Percentiles rank a stretch among this genome's conserved stretches.
These are phyloP conservation scores for Macroglossus sobrinus DNA, from an alignment of 2,113 vertebrate species.

Conservation along the genomic window DNA sequence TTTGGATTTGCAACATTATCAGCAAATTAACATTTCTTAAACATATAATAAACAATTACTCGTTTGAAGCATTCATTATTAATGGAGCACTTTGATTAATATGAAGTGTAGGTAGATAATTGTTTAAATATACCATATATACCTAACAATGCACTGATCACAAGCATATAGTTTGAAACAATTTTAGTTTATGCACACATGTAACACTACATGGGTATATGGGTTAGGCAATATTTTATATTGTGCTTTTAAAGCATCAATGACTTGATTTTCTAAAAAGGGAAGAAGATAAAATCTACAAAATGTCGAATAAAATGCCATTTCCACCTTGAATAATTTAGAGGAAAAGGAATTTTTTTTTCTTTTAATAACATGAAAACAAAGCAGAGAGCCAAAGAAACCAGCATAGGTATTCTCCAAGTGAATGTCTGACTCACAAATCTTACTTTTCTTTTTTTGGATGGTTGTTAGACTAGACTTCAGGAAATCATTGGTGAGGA, in stretches of 20 bases:
- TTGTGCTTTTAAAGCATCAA: background rate
- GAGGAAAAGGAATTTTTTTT: background rate
- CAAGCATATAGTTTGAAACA: background rate
- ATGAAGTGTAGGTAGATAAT: background rate
- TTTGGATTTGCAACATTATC: background rate
- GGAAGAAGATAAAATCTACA: background rate
- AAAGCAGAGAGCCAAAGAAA: background rate
- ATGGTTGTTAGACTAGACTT: background rate
- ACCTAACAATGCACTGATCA: background rate
- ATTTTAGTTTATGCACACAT: background rate
- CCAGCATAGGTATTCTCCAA: rapidly evolving
- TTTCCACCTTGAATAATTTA: background rate
- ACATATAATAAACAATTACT: background rate
- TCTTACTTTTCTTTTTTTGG: background rate
- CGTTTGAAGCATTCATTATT: background rate
- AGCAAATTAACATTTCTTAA: background rate
- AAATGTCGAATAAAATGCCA: background rate
- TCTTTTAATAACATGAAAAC: background rate
- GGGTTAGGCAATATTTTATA: background rate
- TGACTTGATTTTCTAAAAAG: background rate
- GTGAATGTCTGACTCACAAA: background rate
- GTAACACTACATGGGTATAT: background rate
- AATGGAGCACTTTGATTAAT: background rate
- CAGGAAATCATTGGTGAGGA: background rate
- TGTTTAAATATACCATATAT: background rate